Conservation (phyloP, 2,113 vertebrate species). For the Martes martes region DNA sequence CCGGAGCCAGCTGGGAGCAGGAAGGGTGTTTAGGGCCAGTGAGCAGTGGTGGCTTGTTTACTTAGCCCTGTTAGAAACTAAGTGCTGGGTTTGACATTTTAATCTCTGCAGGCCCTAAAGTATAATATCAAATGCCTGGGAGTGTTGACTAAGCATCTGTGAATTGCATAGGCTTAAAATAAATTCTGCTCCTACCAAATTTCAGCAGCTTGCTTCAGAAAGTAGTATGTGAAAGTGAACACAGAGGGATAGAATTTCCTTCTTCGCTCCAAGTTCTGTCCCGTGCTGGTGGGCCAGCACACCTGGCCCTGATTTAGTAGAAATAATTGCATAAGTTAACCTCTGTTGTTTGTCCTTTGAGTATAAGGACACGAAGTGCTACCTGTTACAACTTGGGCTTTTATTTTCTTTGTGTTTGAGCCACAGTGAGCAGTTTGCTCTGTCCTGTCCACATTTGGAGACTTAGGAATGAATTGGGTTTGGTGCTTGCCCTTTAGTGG, state of each 20-base stretch:
- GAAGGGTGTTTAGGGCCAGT: not conserved
- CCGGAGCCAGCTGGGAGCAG: not conserved
- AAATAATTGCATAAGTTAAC: not conserved
- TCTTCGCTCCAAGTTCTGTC: not conserved
- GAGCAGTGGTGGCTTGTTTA: not conserved
- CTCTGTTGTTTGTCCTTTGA: not conserved
- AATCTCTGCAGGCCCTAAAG: slow-evolving; percentile 55
- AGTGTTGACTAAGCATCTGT: not conserved
- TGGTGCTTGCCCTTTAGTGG: not conserved
- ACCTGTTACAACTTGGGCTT: not conserved
- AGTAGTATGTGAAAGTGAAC: not conserved
- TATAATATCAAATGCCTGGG: not conserved
- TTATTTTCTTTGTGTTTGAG: not conserved
- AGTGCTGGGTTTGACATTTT: slow-evolving; percentile 62
- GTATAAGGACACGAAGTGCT: not conserved
- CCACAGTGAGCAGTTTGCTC: not conserved
- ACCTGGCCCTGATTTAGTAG: not conserved
- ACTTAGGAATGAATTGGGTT: not conserved
- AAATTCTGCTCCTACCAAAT: not conserved
- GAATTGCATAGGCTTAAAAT: not conserved
- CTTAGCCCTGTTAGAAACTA: slow-evolving; percentile 40
- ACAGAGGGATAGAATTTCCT: no score
- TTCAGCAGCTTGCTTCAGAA: not conserved
- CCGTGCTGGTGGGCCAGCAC: not conserved
- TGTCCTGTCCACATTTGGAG: not conserved